phyloP scores from a whole-genome alignment of 2,113 vertebrate genomes.

The Ceyx cyanopectus region DNA sequence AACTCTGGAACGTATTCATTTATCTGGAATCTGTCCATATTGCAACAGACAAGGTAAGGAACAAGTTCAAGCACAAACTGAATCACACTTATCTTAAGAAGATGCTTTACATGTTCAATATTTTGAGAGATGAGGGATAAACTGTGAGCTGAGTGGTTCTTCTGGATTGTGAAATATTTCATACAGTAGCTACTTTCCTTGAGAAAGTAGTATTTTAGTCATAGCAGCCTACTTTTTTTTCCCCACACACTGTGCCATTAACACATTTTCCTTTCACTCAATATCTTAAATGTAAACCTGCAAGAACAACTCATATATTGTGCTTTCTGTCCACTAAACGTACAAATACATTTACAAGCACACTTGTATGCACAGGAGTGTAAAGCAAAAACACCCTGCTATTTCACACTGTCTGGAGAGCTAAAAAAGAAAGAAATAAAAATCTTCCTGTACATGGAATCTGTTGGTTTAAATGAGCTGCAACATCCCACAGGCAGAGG shows the following conservation, averaged over 20 bases:
- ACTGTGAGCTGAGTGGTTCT: slow-evolving; percentile 34
- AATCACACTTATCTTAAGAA: neutral
- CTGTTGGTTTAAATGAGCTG: neutral
- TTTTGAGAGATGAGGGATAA: slow-evolving; percentile 54
- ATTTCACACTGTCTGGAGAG: neutral
- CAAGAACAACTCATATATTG: neutral
- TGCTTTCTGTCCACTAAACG: neutral
- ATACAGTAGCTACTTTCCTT: neutral
- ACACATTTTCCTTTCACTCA: slow-evolving; percentile 1
- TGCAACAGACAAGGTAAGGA: slow-evolving; percentile 20
- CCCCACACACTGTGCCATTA: neutral
- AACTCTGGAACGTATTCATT: neutral
- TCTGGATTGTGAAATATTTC: neutral
- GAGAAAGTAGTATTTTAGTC: slow-evolving; percentile 5
- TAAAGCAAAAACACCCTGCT: neutral
- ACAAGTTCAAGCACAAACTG: slow-evolving; percentile 1
- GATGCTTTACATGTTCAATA: slow-evolving; percentile 28
- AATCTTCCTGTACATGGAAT: neutral
- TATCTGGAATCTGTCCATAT: neutral
- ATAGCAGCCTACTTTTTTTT: neutral
- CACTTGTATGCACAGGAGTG: neutral
- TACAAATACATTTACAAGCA: neutral
- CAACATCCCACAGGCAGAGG: neutral
- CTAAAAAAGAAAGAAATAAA: neutral
- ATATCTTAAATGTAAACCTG: neutral